A percentile compares a stretch with the other conserved stretches of the same genome.
phyloP scores from a whole-genome alignment of 2,113 vertebrate genomes.

The Sula dactylatra region DNA sequence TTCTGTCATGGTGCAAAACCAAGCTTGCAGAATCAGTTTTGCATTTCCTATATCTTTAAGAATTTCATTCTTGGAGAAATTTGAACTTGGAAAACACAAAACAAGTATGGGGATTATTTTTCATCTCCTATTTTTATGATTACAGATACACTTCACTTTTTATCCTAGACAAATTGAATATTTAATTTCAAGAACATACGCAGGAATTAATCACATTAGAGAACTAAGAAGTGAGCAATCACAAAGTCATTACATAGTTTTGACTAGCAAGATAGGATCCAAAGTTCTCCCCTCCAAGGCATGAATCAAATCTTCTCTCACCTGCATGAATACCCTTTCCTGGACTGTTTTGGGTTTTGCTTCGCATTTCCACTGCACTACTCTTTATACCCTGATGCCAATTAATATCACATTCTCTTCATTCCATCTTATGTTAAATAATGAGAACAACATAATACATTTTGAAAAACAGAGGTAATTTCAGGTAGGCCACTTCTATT shows the following conservation, averaged over 20 bases:
- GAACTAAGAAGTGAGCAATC: neutral
- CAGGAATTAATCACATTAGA: neutral
- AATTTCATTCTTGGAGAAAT: neutral
- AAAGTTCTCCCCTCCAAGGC: neutral
- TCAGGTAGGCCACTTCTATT: neutral
- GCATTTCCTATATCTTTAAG: neutral
- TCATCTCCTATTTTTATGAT: neutral
- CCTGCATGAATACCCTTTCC: neutral
- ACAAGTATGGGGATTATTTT: neutral
- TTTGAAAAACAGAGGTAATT: neutral
- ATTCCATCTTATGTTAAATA: neutral
- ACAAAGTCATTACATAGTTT: neutral
- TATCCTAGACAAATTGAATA: neutral
- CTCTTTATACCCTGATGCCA: neutral
- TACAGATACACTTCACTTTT: conserved; percentile 1
- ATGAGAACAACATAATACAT: neutral
- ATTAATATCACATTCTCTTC: neutral
- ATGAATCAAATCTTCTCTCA: neutral
- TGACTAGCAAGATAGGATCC: neutral
- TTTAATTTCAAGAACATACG: neutral
- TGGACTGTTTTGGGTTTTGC: neutral
- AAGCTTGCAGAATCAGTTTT: neutral
- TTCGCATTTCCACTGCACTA: neutral
- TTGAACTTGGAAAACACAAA: neutral
- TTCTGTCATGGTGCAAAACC: neutral